Percentiles rank a stretch among this genome's conserved stretches.
phyloP scores from a whole-genome alignment of 2,113 vertebrate genomes.

The Macquaria australasica region DNA sequence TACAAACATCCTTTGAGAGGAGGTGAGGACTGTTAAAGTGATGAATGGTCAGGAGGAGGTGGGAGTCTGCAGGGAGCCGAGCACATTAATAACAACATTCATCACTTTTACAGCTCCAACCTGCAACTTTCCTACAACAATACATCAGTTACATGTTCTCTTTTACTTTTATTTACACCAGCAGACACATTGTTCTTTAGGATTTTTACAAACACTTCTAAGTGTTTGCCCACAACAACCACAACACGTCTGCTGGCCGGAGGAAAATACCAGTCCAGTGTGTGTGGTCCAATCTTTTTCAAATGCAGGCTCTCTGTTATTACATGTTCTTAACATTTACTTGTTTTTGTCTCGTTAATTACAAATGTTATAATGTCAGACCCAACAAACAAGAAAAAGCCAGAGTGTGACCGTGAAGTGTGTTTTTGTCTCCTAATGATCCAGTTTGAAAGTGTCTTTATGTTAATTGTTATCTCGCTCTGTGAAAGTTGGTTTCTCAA shows the following conservation, averaged over 20 bases:
- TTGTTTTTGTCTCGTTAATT: not conserved
- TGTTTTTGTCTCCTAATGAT: too few species aligned
- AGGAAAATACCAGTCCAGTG: too few species aligned
- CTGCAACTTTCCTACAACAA: conserved; percentile 30
- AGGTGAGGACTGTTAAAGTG: conserved; percentile 51
- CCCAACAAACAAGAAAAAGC: not conserved
- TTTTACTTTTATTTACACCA: not conserved
- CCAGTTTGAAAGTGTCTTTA: too few species aligned
- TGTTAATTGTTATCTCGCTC: too few species aligned
- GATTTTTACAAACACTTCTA: too few species aligned
- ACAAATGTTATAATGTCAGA: not conserved
- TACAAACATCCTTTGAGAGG: conserved; percentile 5
- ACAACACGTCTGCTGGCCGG: too few species aligned
- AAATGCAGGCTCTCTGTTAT: too few species aligned
- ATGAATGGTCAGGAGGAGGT: conserved; percentile 46
- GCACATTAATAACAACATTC: conserved; percentile 63
- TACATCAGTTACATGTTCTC: not conserved
- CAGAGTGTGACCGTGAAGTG: too few species aligned
- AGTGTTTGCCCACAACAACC: not conserved
- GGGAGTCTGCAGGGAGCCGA: conserved; percentile 15
- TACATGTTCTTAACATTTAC: not conserved
- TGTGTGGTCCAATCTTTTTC: not conserved
- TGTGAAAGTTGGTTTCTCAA: too few species aligned
- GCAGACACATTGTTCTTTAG: not conserved
- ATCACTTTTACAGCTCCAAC: conserved; percentile 62